Evolutionary conservation across 2,888 invertebrate genomes (phyloP), one percentile per base, ranked within the genome.

Genomic region (Lysandra bellargus): DNA sequence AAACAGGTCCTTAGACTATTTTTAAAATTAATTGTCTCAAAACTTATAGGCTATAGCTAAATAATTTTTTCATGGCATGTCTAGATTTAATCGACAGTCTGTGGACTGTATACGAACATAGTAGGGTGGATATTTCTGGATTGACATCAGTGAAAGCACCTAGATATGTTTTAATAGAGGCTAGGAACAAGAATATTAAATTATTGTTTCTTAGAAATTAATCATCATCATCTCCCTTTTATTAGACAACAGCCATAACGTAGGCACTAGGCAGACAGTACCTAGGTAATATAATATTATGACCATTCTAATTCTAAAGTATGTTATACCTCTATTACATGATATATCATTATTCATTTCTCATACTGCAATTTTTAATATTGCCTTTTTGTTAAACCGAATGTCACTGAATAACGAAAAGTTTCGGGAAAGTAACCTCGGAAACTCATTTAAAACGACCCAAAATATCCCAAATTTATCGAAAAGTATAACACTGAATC

Each of bases 141-240:
- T 82, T 85, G 83, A 85, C 88, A 89, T 92, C 91, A 92, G 92
- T 92, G 92, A 90, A 88, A 90, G 88, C 74, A 79, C 79, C 60
- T 74, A 79, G 79, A 79, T 79, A 79, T 74, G 74, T 74, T 74
- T 79, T 79, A 79, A 44, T 74, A 37, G 73, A 79, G 79, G 60
- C n/a, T 74, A 14, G 17, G 17, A 76, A 57, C 57, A 53, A 33
- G 76, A 44, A 49, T 76, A 76, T 57, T 2, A 44, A 40, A 74
- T 53, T 57, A 57, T 76, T 75, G 53, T 53, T 75, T 75, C 49
- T 12, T 2, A 14, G 49, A 53, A 75, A 2, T 49, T 53, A 17
- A 75, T 49, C 76, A 75, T 53, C 75, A 14, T 75, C 7, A 44
- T 9, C 12, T 40, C 40, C 44, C 44, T 9, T 9, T 49, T 9